Conservation (phyloP, 2,888 invertebrate genomes). For the Gari tellinella region DNA sequence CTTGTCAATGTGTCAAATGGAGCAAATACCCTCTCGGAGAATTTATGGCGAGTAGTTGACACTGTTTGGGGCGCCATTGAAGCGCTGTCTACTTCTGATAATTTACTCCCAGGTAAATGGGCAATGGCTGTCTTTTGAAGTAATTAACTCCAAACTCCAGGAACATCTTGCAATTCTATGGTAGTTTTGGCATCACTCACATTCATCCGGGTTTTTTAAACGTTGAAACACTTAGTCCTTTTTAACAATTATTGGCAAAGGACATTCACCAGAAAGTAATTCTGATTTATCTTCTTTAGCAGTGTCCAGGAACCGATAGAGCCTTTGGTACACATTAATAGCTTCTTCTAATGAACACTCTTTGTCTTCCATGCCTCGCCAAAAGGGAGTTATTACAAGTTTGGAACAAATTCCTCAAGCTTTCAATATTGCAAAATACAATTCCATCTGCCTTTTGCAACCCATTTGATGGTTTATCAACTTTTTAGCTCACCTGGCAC, state of each 20-base stretch:
- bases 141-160: constrained; percentile 13
- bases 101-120: constrained; percentile 13
- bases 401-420: constrained; percentile 31
- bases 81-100: constrained; percentile 2
- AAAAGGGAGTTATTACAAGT: constrained; percentile 34
- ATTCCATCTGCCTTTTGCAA: constrained; percentile 10
- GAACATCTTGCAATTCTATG: constrained; percentile 14
- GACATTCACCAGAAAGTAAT: constrained; percentile 19
- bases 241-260: constrained; percentile 18
- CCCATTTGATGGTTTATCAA: constrained; percentile 19
- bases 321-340: constrained; percentile 14
- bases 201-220: constrained; percentile 5
- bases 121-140: constrained; percentile 18
- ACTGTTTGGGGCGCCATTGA: constrained; percentile 8
- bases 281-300: constrained; percentile 4
- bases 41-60: constrained; percentile 36
- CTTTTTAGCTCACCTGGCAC: no score
- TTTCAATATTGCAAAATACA: background rate
- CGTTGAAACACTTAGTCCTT: constrained; percentile 18
- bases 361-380: constrained; percentile 28
- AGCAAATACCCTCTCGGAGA: constrained; percentile 42
- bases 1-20: constrained; percentile 35
- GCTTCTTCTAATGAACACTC: constrained; percentile 26
- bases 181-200: constrained; percentile 13
- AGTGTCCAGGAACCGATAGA: constrained; percentile 15